Conservation (phyloP, 2,797 vertebrate species). For the Notamacropus eugenii region DNA sequence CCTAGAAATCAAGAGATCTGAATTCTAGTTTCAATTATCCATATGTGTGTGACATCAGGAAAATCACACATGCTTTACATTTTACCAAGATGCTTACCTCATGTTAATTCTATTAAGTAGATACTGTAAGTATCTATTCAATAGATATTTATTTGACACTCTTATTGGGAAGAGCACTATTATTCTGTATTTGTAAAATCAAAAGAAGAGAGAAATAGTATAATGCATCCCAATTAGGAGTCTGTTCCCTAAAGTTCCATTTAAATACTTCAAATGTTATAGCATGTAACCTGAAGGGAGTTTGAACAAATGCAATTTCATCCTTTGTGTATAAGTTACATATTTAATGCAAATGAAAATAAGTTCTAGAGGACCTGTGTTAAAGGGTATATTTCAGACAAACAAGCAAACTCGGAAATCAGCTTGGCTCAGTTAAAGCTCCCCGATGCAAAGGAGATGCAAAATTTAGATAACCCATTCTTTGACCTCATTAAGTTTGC, state of each 20-base stretch:
- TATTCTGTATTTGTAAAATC: background rate
- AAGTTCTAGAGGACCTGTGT: background rate
- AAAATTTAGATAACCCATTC: background rate
- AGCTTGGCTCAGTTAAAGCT: background rate
- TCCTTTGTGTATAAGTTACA: background rate
- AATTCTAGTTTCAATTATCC: background rate
- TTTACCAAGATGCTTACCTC: background rate
- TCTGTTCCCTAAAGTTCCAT: background rate
- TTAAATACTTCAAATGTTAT: background rate
- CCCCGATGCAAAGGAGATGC: background rate
- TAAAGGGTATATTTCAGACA: background rate
- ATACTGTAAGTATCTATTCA: background rate
- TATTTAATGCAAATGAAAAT: background rate
- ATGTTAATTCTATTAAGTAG: background rate
- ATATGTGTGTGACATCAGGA: background rate
- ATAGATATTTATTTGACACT: background rate
- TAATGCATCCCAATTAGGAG: background rate
- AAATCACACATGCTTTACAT: background rate
- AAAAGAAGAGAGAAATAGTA: background rate
- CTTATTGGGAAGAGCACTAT: background rate
- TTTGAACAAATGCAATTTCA: background rate
- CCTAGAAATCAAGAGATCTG: background rate
- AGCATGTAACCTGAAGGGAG: background rate
- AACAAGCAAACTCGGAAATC: background rate
- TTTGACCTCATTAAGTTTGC: background rate